Base-by-base conservation (phyloP, 1,140 invertebrate genomes). In the Akabosia matsudoensis region DNA sequence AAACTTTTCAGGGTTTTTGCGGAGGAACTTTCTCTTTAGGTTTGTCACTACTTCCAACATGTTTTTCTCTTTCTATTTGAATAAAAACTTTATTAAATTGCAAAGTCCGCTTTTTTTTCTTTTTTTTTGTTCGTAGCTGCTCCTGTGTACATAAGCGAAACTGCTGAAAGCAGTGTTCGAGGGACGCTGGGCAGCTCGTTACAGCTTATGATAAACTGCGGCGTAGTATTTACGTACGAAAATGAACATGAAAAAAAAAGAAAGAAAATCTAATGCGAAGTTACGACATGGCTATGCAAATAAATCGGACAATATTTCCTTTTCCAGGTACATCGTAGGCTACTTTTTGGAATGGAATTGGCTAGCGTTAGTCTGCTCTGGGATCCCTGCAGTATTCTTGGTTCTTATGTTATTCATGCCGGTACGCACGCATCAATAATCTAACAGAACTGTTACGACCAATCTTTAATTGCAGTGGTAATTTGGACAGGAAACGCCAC, bases 111-210 rank as follows among this genome's bases (percentile, higher is more conserved):
- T 18, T 56, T 13, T 56, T 22, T n/a, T 13, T 56, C 54, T 10
- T 56, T 56, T 56, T 4, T 24, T 16, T 56, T 56, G 7, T 45
- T 56, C 31, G 10, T 88, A 1, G 90, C 90, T 0, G 91, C 89
- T 0, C 92, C 93, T 0, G 87, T 93, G 73, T 96, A 95, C 82
- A 91, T 91, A 0, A 91, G 90, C 28, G 93, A 95, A 86, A 92
- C 92, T 45, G 89, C 91, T 0, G 91, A 93, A 78, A 91, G 89
- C 76, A 87, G 89, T 1, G 91, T 94, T 77, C 87, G 93, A 33
- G 94, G 94, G 3, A 89, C 89, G 0, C 85, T 95, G 1, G 93
- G 94, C 0, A 90, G 93, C 0, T 90, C 92, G 81, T 92, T 92
- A 77, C 92, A 93, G 82, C 84, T 93, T 13, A 90, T 91, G 86